Percentiles rank a stretch among this genome's conserved stretches.
Evolutionary conservation across 2,113 vertebrate genomes (phyloP).

Genomic region (Leptobrachium ailaonicum): DNA sequence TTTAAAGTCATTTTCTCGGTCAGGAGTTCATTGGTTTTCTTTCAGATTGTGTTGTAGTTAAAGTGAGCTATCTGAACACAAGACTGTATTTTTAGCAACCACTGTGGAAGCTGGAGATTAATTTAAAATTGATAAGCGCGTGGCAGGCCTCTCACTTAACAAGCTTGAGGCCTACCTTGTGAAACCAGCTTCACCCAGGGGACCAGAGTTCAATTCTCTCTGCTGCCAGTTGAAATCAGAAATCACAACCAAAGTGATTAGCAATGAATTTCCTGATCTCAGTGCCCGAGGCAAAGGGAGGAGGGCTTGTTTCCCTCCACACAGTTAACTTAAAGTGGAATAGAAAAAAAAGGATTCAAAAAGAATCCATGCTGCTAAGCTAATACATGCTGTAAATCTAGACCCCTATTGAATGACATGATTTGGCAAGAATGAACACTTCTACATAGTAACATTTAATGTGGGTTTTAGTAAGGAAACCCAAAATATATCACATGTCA

Average conservation of each 20-base stretch:
- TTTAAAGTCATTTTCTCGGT: slow-evolving; percentile 4
- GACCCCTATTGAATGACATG: slow-evolving; percentile 3
- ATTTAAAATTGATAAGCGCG: slow-evolving; percentile 76
- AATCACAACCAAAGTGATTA: slow-evolving; percentile 80
- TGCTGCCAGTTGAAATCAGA: slow-evolving; percentile 80
- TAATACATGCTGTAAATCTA: slow-evolving; percentile 26
- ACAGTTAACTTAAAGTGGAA: slow-evolving; percentile 41
- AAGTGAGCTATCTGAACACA: slow-evolving; percentile 67
- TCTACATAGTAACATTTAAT: not conserved
- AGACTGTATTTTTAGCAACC: slow-evolving; percentile 70
- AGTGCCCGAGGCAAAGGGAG: slow-evolving; percentile 61
- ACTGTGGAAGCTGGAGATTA: slow-evolving; percentile 71
- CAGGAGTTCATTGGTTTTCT: slow-evolving; percentile 65
- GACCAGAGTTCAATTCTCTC: slow-evolving; percentile 72
- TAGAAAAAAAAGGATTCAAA: slow-evolving; percentile 30
- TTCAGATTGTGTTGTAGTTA: slow-evolving; percentile 60
- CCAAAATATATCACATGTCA: too few species aligned
- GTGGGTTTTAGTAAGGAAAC: too few species aligned
- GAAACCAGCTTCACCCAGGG: slow-evolving; percentile 65
- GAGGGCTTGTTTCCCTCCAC: slow-evolving; percentile 45
- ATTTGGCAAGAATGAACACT: slow-evolving; percentile 5
- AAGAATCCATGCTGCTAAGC: slow-evolving; percentile 26
- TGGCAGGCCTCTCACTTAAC: slow-evolving; percentile 70
- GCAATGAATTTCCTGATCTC: slow-evolving; percentile 75
- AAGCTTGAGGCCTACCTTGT: slow-evolving; percentile 71